Conservation (phyloP, 1,140 invertebrate genomes). For the Coelopa frigida region DNA sequence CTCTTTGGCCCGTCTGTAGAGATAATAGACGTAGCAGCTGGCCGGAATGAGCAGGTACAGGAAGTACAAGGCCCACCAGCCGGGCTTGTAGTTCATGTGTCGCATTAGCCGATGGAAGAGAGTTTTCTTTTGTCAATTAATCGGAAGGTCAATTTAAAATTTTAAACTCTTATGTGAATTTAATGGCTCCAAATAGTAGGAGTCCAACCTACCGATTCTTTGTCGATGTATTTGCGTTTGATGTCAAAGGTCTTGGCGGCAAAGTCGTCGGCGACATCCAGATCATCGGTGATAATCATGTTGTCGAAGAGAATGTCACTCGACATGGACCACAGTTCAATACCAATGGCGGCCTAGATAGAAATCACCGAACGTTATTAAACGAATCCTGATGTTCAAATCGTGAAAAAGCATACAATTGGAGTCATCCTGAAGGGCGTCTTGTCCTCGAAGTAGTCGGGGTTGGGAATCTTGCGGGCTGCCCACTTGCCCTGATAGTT, state of each 20-base stretch:
- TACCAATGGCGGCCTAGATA: slow-evolving; percentile 75
- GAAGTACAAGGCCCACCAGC: slow-evolving; percentile 70
- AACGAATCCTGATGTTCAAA: background rate
- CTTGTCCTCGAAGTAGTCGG: slow-evolving; percentile 87
- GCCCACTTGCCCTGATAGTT: slow-evolving; percentile 92
- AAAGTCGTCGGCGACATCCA: slow-evolving; percentile 71
- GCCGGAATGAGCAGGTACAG: slow-evolving; percentile 68
- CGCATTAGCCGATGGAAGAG: slow-evolving; percentile 65
- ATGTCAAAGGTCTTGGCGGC: slow-evolving; percentile 77
- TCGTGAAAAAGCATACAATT: slow-evolving; percentile 70
- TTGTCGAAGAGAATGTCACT: slow-evolving; percentile 93
- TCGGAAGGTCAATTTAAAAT: background rate
- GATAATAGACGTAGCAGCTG: slow-evolving; percentile 60
- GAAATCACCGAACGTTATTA: background rate
- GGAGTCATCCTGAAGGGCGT: slow-evolving; percentile 83
- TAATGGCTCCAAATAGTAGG: too few relatives aligned
- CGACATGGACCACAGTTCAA: slow-evolving; percentile 98
- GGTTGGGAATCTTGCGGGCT: slow-evolving; percentile 80
- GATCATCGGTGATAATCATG: slow-evolving; percentile 83
- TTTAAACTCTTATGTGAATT: too few relatives aligned
- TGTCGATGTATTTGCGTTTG: slow-evolving; percentile 71
- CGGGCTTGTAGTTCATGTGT: slow-evolving; percentile 67
- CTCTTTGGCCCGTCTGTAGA: slow-evolving; percentile 59
- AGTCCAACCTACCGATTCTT: slow-evolving; percentile 61
- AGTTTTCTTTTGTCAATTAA: slow-evolving; percentile 53